A percentile compares a stretch with the other conserved stretches of the same genome.
These are phyloP conservation scores for Xiphorhynchus erythropygius DNA, from an alignment of 2,797 vertebrate genomes.

Conservation along the genomic window DNA sequence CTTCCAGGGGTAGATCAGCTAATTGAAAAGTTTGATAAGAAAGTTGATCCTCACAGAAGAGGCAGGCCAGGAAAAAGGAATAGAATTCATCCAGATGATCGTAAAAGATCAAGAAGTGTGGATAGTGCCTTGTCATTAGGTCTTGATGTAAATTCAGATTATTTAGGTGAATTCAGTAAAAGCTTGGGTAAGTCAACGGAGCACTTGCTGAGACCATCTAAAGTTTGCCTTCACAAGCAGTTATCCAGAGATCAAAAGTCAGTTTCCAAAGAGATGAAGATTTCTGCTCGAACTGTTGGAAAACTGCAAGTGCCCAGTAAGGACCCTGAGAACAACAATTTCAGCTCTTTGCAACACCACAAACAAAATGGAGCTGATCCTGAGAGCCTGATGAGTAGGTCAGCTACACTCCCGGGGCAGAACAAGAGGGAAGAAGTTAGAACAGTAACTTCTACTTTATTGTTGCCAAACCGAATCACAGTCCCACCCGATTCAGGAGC, in stretches of 20 bases:
- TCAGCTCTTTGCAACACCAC: slow-evolving; percentile 41
- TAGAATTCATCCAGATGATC: slow-evolving; percentile 88
- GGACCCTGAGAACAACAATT: slow-evolving; percentile 62
- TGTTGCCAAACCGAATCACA: slow-evolving; percentile 57
- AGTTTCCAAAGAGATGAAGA: slow-evolving; percentile 46
- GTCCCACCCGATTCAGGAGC: slow-evolving; percentile 48
- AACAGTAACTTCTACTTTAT: slow-evolving; percentile 71
- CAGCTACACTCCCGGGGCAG: slow-evolving; percentile 55
- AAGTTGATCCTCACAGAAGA: slow-evolving; percentile 81
- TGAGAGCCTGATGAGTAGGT: neutral
- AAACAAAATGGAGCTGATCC: slow-evolving; percentile 29
- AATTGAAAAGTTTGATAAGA: slow-evolving; percentile 92
- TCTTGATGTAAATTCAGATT: slow-evolving; percentile 69
- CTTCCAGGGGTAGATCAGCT: slow-evolving; percentile 90
- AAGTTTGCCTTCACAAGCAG: slow-evolving; percentile 80
- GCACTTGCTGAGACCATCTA: slow-evolving; percentile 86
- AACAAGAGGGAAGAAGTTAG: slow-evolving; percentile 67
- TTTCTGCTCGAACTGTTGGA: slow-evolving; percentile 42
- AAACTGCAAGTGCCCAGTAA: slow-evolving; percentile 43
- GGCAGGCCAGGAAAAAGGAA: slow-evolving; percentile 88
- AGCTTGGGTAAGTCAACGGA: slow-evolving; percentile 84
- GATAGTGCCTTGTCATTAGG: slow-evolving; percentile 86
- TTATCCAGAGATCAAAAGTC: slow-evolving; percentile 42
- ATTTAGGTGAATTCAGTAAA: slow-evolving; percentile 76
- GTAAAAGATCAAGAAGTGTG: slow-evolving; percentile 90